Conservation (phyloP, 2,113 vertebrate genomes). For the Redunca redunca region DNA sequence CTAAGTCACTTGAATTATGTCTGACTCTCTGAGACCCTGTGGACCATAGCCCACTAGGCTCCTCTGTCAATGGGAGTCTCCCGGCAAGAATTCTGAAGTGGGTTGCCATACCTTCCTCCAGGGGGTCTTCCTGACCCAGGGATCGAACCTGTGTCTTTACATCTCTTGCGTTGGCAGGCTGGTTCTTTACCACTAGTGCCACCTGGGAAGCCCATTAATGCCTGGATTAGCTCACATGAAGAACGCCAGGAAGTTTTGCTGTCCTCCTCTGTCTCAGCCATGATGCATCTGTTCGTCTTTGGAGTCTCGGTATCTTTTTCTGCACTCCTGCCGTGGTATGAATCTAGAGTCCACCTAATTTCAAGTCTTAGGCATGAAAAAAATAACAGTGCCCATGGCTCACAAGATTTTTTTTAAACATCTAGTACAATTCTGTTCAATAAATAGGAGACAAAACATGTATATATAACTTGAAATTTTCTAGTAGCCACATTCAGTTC, state of each 20-base stretch:
- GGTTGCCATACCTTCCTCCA: background rate
- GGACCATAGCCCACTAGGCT: background rate
- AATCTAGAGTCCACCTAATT: background rate
- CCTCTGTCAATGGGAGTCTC: background rate
- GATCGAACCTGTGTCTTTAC: background rate
- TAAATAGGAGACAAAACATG: background rate
- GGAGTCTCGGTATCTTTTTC: background rate
- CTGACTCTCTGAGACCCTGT: fast-evolving
- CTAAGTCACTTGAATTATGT: background rate
- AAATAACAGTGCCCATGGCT: background rate
- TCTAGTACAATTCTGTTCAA: background rate
- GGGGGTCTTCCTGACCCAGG: background rate
- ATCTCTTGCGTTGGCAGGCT: background rate
- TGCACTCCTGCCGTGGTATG: background rate
- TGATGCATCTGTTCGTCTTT: background rate
- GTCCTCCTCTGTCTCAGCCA: background rate
- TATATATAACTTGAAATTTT: background rate
- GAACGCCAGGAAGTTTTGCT: background rate
- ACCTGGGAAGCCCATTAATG: background rate
- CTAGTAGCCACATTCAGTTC: background rate
- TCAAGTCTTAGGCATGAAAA: background rate
- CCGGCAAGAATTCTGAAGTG: background rate
- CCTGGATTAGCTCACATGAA: background rate
- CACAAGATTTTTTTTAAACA: background rate
- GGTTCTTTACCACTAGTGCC: background rate